Evolutionary conservation across 1,140 invertebrate species (phyloP).

Genomic region (Drosophila nigromelanica): DNA sequence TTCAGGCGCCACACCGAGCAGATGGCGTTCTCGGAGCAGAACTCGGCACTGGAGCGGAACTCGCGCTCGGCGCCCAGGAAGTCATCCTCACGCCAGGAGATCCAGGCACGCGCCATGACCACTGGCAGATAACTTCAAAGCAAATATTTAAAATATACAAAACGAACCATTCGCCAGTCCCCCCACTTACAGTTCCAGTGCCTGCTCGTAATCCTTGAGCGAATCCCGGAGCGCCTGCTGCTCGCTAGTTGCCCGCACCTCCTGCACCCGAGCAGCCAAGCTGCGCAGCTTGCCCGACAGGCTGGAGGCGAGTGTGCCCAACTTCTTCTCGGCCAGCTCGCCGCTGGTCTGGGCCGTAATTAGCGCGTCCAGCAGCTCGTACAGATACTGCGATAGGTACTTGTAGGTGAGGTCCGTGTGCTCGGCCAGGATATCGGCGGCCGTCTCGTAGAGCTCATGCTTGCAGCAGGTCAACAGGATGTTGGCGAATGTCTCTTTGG

Average conservation of each 20-base stretch:
- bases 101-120: constrained; percentile 99
- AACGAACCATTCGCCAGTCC: background rate
- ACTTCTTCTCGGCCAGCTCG: constrained; percentile 98
- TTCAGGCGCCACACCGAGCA: constrained; percentile 93
- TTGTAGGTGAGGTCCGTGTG: constrained; percentile 99
- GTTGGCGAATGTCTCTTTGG: constrained; percentile 99
- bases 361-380: constrained; percentile 95
- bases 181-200: constrained; percentile 87
- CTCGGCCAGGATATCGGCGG: constrained; percentile 98
- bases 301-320: constrained; percentile 97
- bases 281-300: constrained; percentile 96
- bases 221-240: constrained; percentile 95
- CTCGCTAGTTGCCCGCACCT: constrained; percentile 93
- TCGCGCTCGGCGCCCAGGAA: constrained; percentile 97
- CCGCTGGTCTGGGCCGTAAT: constrained; percentile 99
- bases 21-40: constrained; percentile 98
- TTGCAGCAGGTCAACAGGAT: constrained; percentile 97
- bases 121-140: constrained; percentile 91
- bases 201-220: constrained; percentile 96
- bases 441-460: constrained; percentile 98
- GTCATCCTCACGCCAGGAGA: constrained; percentile 99
- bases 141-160: background rate
- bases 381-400: constrained; percentile 96
- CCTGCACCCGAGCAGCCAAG: constrained; percentile 96
- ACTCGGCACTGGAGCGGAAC: constrained; percentile 98